Conservation (phyloP, 2,888 invertebrate species). For the Tetramorium bicarinatum region DNA sequence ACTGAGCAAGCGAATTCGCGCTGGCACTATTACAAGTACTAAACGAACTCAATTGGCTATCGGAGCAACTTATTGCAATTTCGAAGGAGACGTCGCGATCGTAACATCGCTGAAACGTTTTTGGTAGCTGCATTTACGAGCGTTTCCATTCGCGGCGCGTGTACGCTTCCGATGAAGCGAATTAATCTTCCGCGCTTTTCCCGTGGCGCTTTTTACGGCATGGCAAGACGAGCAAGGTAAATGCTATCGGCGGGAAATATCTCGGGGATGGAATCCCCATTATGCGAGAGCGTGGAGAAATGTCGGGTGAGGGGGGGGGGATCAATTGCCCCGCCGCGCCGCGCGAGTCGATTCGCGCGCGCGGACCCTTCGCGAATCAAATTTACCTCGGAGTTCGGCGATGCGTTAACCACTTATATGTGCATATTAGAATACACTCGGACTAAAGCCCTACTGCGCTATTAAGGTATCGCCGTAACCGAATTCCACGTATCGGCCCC, state of each 20-base stretch:
- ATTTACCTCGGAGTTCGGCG: conserved; percentile 8
- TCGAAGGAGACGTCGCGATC: neutral
- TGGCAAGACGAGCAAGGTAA: conserved; percentile 3
- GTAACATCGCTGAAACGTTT: neutral
- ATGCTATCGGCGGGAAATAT: conserved; percentile 40
- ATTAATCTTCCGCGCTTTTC: conserved; percentile 33
- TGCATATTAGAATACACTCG: conserved; percentile 37
- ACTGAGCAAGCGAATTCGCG: neutral
- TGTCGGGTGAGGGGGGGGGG: neutral
- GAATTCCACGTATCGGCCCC: conserved; percentile 44
- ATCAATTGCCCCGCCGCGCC: neutral
- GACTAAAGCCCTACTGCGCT: conserved; percentile 3
- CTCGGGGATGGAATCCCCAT: conserved; percentile 30
- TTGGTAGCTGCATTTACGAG: neutral
- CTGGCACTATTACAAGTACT: neutral
- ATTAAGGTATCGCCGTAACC: conserved; percentile 48
- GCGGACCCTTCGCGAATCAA: conserved; percentile 5
- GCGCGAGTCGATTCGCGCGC: conserved; percentile 24
- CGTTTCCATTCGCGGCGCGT: conserved; percentile 28
- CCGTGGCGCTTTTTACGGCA: conserved; percentile 7
- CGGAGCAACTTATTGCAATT: neutral
- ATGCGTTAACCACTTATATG: conserved; percentile 46
- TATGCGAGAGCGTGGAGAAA: conserved; percentile 13
- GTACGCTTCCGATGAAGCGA: conserved; percentile 11
- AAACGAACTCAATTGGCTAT: neutral